Percentiles rank a stretch among this genome's conserved stretches.
These are phyloP conservation scores for Drosophila rufa DNA, from an alignment of 1,140 invertebrate genomes.

Conservation along the genomic window DNA sequence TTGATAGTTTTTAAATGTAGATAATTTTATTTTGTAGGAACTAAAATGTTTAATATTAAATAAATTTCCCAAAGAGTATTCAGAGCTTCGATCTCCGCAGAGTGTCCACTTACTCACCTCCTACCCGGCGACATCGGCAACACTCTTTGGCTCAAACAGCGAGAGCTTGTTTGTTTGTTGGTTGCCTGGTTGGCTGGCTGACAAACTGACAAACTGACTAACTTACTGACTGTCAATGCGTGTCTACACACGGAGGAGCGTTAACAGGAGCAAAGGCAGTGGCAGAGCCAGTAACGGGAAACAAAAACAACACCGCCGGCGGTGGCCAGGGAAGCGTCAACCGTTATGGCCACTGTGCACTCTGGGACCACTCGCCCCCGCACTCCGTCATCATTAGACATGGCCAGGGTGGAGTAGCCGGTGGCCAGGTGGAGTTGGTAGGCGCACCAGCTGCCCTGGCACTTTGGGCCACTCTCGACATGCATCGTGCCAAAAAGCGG, in stretches of 20 bases:
- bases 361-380: slow-evolving; percentile 9
- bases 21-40: background rate
- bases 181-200: slow-evolving; percentile 50
- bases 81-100: background rate
- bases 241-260: slow-evolving; percentile 51
- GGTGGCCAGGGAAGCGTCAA: slow-evolving; percentile 12
- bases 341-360: slow-evolving; percentile 59
- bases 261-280: slow-evolving; percentile 12
- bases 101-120: background rate
- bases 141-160: slow-evolving; percentile 68
- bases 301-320: slow-evolving; percentile 26
- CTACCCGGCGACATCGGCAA: slow-evolving; percentile 21
- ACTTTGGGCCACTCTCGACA: slow-evolving; percentile 40
- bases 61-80: background rate
- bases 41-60: background rate
- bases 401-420: slow-evolving; percentile 37
- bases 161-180: slow-evolving; percentile 72
- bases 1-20: background rate
- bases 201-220: slow-evolving; percentile 30
- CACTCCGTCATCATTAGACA: slow-evolving; percentile 72
- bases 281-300: slow-evolving; percentile 8
- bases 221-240: slow-evolving; percentile 38
- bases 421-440: background rate
- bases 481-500: slow-evolving; percentile 47
- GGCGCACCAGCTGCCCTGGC: slow-evolving; percentile 46